These are phyloP conservation scores for Polydesmus complanatus DNA, from an alignment of 2,888 invertebrate genomes.

Conservation along the genomic window DNA sequence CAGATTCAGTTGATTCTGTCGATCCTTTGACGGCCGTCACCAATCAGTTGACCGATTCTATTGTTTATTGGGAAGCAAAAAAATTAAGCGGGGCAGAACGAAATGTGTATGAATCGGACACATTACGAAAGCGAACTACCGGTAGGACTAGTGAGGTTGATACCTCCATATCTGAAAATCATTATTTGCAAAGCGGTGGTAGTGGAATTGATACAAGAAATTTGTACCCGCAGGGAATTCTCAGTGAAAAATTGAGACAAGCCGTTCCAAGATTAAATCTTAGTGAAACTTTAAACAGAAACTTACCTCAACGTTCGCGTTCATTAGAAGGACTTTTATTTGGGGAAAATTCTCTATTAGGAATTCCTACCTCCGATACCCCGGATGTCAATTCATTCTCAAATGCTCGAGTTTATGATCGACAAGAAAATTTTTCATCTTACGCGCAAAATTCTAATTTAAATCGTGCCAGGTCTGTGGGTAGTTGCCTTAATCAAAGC, in stretches of 20 bases:
- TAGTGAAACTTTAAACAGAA: neutral
- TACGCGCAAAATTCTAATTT: neutral
- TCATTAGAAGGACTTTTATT: conserved; percentile 44
- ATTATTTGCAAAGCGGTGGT: too few relatives aligned
- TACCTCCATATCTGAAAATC: conserved; percentile 26
- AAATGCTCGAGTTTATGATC: too few relatives aligned
- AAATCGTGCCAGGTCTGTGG: neutral
- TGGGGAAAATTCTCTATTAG: neutral
- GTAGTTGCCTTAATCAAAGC: neutral
- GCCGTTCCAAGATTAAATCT: conserved; percentile 5
- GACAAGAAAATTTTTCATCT: neutral
- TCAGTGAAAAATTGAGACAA: conserved; percentile 17
- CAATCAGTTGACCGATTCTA: conserved; percentile 15
- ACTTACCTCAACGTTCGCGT: conserved; percentile 36
- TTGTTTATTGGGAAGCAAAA: conserved; percentile 15
- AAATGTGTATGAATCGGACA: conserved; percentile 51
- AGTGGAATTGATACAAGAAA: conserved; percentile 29
- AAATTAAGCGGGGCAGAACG: conserved; percentile 45
- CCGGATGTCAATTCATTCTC: too few relatives aligned
- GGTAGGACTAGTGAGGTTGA: neutral
- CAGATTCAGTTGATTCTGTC: neutral
- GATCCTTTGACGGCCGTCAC: conserved; percentile 1
- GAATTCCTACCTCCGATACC: neutral
- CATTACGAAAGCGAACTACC: conserved; percentile 5
- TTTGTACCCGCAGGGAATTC: conserved; percentile 29